Base-by-base conservation (phyloP, 1,140 invertebrate genomes). In the Carposina sasakii region DNA sequence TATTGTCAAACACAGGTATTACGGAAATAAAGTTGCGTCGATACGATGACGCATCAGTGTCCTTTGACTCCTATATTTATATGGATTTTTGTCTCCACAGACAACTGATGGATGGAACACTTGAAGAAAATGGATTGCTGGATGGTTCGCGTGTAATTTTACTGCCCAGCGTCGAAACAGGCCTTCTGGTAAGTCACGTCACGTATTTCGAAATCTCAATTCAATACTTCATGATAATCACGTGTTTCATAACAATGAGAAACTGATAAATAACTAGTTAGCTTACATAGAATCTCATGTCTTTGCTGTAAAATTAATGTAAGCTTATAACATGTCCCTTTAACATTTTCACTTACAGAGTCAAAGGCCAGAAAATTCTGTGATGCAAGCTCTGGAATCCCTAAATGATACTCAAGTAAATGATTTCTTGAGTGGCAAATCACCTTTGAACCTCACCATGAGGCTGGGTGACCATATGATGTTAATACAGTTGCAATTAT, bases 401-500 rank as follows among this genome's bases (percentile, higher is more conserved):
- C 87, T 98, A 17, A 96, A 96, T 83, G 95, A 97, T 73, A 93
- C 92, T 46, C 94, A 96, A 89, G 96, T 98, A 48, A 96, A 96
- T 86, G 96, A 97, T 81, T 98, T 98, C 75, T 87, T 98, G 9
- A 95, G 94, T 70, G 95, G 96, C 30, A 95, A 96, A 79, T 95
- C 95, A 20, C 96, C 96, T 12, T 84, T 98, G 19, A 97, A 97
- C 81, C 86, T 98, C 39, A 97, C 95, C 30, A 97, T 98, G 94
- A 90, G 95, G 49, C 86, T 98, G 10, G 96, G 96, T 17, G 96
- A 98, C 75, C 96, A 98, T 85, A 96, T 98, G 93, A 97, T 98
- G 96, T 88, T 98, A 46, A 97, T 98, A 48, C 96, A 98, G 77
- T 86, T 98, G 28, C 96, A 98, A 75, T 84, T 98, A 42, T 96